These are phyloP conservation scores for Camponotus floridanus DNA, from an alignment of 1,140 invertebrate species.

Conservation along the genomic window DNA sequence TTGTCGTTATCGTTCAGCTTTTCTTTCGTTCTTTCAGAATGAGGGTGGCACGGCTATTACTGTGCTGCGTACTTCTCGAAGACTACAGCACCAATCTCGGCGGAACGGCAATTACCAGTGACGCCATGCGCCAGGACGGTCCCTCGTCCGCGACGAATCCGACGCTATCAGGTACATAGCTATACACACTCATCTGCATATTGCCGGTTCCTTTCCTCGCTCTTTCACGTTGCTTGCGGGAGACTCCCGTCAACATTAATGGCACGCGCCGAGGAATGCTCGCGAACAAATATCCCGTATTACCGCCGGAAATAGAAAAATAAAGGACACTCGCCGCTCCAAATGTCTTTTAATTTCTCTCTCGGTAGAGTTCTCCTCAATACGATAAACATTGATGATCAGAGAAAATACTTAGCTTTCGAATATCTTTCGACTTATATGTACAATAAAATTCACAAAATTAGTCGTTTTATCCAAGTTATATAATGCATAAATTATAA, in stretches of 20 bases:
- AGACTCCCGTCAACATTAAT: conserved; percentile 36
- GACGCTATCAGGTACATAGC: conserved; percentile 72
- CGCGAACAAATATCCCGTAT: conserved; percentile 44
- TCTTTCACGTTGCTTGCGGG: not conserved
- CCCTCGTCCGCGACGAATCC: conserved; percentile 76
- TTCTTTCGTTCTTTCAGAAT: conserved; percentile 80
- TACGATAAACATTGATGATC: conserved; percentile 21
- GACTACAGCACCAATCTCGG: conserved; percentile 82
- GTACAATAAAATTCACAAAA: not conserved
- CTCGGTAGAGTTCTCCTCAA: not conserved
- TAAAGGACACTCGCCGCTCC: conserved; percentile 38
- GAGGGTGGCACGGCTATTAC: conserved; percentile 85
- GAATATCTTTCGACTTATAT: conserved; percentile 2
- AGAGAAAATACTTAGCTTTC: not conserved
- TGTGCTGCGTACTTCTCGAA: conserved; percentile 84
- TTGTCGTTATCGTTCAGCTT: conserved; percentile 71
- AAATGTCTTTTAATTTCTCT: not conserved
- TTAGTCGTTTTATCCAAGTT: not conserved
- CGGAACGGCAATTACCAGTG: conserved; percentile 80
- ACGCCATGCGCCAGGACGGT: conserved; percentile 80
- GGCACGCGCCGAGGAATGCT: conserved; percentile 47
- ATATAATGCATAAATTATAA: not conserved
- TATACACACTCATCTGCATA: conserved; percentile 37
- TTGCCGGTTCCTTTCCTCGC: conserved; percentile 33
- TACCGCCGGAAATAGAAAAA: conserved; percentile 34